phyloP scores from a whole-genome alignment of 2,888 invertebrate species.

The Rutpela maculata region DNA sequence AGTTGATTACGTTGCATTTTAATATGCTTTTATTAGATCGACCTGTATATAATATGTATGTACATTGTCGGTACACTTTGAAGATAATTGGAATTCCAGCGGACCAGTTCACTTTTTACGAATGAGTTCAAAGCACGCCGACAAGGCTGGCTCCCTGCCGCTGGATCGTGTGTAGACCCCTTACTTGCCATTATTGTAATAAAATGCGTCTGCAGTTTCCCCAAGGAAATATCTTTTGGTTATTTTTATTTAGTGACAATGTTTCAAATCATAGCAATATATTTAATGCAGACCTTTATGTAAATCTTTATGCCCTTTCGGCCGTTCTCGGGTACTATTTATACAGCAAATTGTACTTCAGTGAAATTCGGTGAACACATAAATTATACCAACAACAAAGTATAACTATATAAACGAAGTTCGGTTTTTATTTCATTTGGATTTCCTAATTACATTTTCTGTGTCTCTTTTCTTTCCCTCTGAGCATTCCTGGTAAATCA shows the following conservation, averaged over 20 bases:
- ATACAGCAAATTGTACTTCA: background rate
- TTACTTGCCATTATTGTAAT: too few relatives aligned
- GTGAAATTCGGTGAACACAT: background rate
- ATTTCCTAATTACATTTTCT: constrained; percentile 37
- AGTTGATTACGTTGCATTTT: too few relatives aligned
- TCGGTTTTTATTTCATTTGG: constrained; percentile 16
- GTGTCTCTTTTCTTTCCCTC: constrained; percentile 18
- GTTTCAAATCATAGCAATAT: background rate
- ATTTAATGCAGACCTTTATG: background rate
- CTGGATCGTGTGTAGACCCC: too few relatives aligned
- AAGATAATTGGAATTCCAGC: too few relatives aligned
- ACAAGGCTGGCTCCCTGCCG: too few relatives aligned
- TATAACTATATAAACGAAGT: background rate
- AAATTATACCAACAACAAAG: constrained; percentile 14
- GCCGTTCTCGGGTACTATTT: background rate
- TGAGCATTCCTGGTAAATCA: constrained; percentile 22
- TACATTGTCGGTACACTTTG: too few relatives aligned
- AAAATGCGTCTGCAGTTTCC: background rate
- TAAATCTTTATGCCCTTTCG: background rate
- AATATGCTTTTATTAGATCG: too few relatives aligned
- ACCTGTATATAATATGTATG: too few relatives aligned
- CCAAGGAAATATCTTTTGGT: background rate
- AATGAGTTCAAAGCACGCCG: too few relatives aligned
- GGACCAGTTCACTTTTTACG: too few relatives aligned
- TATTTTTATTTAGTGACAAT: background rate